Evolutionary conservation across 2,797 vertebrate species (phyloP), one percentile per base, ranked within the genome.

Genomic region (Eutrigla gurnardus): DNA sequence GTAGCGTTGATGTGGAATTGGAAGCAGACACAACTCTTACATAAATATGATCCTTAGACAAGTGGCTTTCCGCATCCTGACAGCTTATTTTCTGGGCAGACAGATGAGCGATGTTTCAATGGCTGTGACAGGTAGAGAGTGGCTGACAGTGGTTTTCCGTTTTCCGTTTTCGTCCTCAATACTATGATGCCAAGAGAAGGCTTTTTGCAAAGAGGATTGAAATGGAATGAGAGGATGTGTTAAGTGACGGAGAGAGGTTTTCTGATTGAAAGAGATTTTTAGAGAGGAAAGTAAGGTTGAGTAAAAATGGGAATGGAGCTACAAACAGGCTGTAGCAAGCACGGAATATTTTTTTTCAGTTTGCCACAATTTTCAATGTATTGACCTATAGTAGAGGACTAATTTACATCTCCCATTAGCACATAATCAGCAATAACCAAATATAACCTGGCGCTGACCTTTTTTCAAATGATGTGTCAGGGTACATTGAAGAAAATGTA

Each of bases 41-140:
- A 92, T 93, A 92, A 94, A 93, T 88, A 91, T 90, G 82, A 90
- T 92, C 77, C 84, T 91, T 83, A 86, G 83, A 91, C 85, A 85
- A 89, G 80, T 83, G 83, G 72, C 86, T 88, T 88, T 81, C 81
- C 78, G 75, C 75, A 70, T 66, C 53, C 79, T 93, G 92, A 92
- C 90, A 92, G 85, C 90, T 88, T 92, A 92, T 92, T 93, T 93
- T 92, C 89, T 77, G 73, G 84, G 83, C 73, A 81, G 88, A 85
- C 81, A 86, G 77, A 88, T 86, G 84, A 89, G 75, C 70, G 82
- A 91, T 82, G 84, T 88, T 86, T 90, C 87, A 85, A 75, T 82
- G 86, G 77, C 78, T 88, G 83, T 87, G 90, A 90, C 80, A 88
- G 73, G 66, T 86, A 84, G 71, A 87, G 75, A 84, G 81, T 42